Conservation (phyloP, 2,888 invertebrate genomes). For the Zaprionus obscuricornis region DNA sequence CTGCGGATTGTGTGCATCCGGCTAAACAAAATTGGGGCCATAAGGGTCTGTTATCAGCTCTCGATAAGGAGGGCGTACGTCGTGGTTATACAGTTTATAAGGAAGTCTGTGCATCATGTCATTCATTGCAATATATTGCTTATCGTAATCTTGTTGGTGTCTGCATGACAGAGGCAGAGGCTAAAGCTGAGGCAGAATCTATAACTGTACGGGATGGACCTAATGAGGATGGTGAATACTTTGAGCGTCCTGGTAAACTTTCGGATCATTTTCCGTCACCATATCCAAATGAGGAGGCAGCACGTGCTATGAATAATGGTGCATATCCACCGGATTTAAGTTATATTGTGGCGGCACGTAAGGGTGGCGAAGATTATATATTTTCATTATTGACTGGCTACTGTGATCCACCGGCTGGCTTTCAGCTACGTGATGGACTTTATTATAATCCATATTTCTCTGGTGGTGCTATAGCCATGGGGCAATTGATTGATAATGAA, state of each 20-base stretch:
- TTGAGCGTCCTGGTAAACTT: constrained; percentile 96
- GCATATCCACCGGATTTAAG: constrained; percentile 98
- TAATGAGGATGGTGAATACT: constrained; percentile 94
- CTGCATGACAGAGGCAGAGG: constrained; percentile 96
- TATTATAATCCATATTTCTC: constrained; percentile 99
- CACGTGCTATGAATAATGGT: constrained; percentile 97
- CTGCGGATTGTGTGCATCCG: constrained; percentile 91
- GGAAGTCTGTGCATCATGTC: constrained; percentile 99
- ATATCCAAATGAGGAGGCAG: constrained; percentile 98
- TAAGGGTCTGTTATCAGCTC: constrained; percentile 88
- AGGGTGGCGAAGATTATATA: constrained; percentile 98
- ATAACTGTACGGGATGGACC: constrained; percentile 90
- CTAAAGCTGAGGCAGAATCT: constrained; percentile 97
- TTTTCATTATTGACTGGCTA: constrained; percentile 98
- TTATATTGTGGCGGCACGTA: constrained; percentile 92
- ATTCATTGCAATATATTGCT: constrained; percentile 95
- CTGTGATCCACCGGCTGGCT: constrained; percentile 96
- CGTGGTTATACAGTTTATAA: constrained; percentile 98
- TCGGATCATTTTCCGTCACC: constrained; percentile 95
- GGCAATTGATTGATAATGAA: constrained; percentile 94
- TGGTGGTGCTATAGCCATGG: constrained; percentile 98
- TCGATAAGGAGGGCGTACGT: constrained; percentile 94
- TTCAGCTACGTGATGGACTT: constrained; percentile 93
- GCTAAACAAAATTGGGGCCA: constrained; percentile 94
- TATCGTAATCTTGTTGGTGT: constrained; percentile 96